A percentile compares a stretch with the other conserved stretches of the same genome.
phyloP scores from a whole-genome alignment of 23 tunicate species.

The Ciona savignyi region DNA sequence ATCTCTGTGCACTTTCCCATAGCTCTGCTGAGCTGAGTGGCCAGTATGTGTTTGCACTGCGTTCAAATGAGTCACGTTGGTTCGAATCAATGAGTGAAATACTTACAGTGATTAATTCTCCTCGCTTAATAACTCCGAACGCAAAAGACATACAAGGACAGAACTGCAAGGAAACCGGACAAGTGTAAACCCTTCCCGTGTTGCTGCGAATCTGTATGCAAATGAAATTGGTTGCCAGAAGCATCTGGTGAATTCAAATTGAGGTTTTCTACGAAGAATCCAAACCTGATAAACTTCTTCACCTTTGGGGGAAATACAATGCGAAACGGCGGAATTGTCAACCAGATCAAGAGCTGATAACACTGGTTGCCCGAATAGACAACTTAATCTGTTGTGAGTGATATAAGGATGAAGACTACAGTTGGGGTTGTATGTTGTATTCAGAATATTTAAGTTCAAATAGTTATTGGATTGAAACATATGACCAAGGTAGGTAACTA shows the following conservation, averaged over 20 bases:
- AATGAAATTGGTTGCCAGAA: too few relatives aligned
- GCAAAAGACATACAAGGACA: slow-evolving; percentile 89
- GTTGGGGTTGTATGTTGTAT: too few relatives aligned
- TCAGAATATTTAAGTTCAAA: too few relatives aligned
- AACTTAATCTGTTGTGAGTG: slow-evolving; percentile 36
- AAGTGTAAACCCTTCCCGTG: slow-evolving; percentile 54
- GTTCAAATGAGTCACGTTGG: slow-evolving; percentile 16
- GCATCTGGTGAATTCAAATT: too few relatives aligned
- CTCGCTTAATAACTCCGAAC: slow-evolving; percentile 77
- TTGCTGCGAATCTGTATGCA: slow-evolving; percentile 61
- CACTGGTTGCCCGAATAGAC: slow-evolving; percentile 75
- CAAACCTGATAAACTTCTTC: slow-evolving; percentile 60
- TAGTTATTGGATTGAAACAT: too few relatives aligned
- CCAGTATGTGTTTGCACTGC: slow-evolving; percentile 89
- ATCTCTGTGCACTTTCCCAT: slow-evolving; percentile 25
- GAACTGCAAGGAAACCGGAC: slow-evolving; percentile 54
- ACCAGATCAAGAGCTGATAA: slow-evolving; percentile 67
- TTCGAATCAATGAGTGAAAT: too few relatives aligned
- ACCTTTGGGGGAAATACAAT: slow-evolving; percentile 23
- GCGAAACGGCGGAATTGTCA: slow-evolving; percentile 59
- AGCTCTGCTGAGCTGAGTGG: slow-evolving; percentile 63
- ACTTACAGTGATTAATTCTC: slow-evolving; percentile 73
- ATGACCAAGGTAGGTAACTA: too few relatives aligned
- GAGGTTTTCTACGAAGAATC: too few relatives aligned
- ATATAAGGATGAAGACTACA: too few relatives aligned